Conservation (phyloP, 2,888 invertebrate species). For the Chloromyia formosa region DNA sequence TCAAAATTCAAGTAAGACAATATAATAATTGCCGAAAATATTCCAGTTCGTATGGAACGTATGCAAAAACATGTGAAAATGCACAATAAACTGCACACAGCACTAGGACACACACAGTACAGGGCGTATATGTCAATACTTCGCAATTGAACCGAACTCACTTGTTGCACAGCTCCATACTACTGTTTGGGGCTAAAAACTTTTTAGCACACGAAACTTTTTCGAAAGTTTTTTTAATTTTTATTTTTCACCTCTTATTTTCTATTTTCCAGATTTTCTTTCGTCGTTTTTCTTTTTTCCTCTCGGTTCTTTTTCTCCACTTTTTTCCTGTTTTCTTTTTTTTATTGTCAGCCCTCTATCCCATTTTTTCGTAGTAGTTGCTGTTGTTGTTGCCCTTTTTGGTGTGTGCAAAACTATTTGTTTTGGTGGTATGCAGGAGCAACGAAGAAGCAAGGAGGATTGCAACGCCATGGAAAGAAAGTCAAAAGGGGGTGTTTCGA, state of each 20-base stretch:
- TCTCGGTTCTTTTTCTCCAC: conserved; percentile 35
- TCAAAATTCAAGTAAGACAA: no score
- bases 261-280: conserved; percentile 54
- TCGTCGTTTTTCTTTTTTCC: conserved; percentile 51
- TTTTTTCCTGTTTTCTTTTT: conserved; percentile 41
- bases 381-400: conserved; percentile 45
- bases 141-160: conserved; percentile 63
- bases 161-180: conserved; percentile 64
- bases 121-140: conserved; percentile 51
- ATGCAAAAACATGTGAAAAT: conserved; percentile 7
- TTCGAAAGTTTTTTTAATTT: conserved; percentile 57
- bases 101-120: conserved; percentile 33
- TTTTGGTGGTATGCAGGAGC: conserved; percentile 54
- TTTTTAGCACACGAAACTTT: conserved; percentile 65
- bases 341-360: conserved; percentile 47
- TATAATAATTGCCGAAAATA: no score
- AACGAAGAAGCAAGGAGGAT: background rate
- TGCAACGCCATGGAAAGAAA: background rate
- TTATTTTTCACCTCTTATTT: conserved; percentile 50
- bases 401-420: conserved; percentile 54
- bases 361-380: conserved; percentile 47
- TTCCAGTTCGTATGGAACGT: background rate
- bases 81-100: conserved; percentile 38
- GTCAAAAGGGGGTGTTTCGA: conserved; percentile 16
- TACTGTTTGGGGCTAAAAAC: conserved; percentile 54